Evolutionary conservation across 1,140 invertebrate genomes (phyloP), one percentile per base, ranked within the genome.

Genomic region (Brachionus rotundiformis): DNA sequence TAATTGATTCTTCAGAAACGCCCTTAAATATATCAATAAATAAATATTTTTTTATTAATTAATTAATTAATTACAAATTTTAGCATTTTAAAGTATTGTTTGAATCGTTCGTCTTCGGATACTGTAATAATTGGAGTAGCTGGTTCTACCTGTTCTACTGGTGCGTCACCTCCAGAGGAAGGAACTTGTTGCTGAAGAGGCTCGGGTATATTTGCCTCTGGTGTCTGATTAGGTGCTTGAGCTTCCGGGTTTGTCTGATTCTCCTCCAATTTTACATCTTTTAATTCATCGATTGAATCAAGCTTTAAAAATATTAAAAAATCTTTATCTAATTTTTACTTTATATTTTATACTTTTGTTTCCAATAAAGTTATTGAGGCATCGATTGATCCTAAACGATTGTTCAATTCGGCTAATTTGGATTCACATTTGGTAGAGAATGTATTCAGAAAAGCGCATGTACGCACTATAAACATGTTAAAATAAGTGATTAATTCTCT

Each of bases 211-310:
- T 41, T 79, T 19, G 23, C 39, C 10, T 36, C 23, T 41, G 8
- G 10, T 19, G 11, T 13, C 23, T 31, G 36, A 31, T 16, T 23
- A 44, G 39, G 41, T 59, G n/a, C 11, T 8, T 31, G 11, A 47
- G 13, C 44, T 16, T 59, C 44, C 19, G n/a, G 2, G 19, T 11
- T 77, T 44, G 73, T 19, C 25, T 33, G 7, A 27, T 29, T 33
- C n/a, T 79, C 59, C 19, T 79, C 76, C 19, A 79, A 27, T 79
- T 79, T 79, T 33, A 79, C 36, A 29, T 79, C 76, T 59, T 63
- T 54, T 23, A 79, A 59, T 59, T 79, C 76, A 16, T 79, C 76
- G 1, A 79, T 25, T 31, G 76, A 79, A 41, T 79, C 59, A 11
- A 79, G 33, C 76, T 79, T 25, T 59, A 10, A 27, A 39, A 39